These are phyloP conservation scores for Galerucella nymphaeae DNA, from an alignment of 2,888 invertebrate species.

Conservation along the genomic window DNA sequence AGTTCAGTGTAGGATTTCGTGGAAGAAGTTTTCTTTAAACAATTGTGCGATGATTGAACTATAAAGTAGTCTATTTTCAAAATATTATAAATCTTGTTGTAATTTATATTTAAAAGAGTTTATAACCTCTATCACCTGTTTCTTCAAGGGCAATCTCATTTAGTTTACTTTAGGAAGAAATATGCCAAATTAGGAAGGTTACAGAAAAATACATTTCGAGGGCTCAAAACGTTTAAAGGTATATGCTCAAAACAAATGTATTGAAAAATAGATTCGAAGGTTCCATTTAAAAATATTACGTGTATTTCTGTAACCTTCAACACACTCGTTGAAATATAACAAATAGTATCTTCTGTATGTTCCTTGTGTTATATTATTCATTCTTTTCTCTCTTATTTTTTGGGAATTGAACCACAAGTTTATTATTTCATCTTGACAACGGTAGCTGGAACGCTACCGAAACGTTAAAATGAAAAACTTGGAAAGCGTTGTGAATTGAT, in stretches of 20 bases:
- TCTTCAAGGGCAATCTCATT: conserved; percentile 22
- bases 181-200: conserved; percentile 24
- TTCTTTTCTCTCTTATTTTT: too few relatives aligned
- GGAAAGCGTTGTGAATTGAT: too few relatives aligned
- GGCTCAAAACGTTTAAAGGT: conserved; percentile 15
- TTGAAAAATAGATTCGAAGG: background rate
- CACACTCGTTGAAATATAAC: conserved; percentile 34
- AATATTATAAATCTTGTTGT: conserved; percentile 40
- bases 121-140: conserved; percentile 42
- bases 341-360: too few relatives aligned
- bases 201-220: conserved; percentile 9
- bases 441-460: too few relatives aligned
- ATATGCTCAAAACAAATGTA: conserved; percentile 12
- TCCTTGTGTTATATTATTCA: too few relatives aligned
- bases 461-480: too few relatives aligned
- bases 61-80: conserved; percentile 36
- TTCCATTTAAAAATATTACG: background rate
- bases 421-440: too few relatives aligned
- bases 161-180: conserved; percentile 20
- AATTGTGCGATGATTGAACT: conserved; percentile 3
- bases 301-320: conserved; percentile 17
- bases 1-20: background rate
- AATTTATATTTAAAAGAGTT: conserved; percentile 40
- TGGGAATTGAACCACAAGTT: too few relatives aligned
- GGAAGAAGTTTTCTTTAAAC: too few relatives aligned